Percentiles rank a stretch among this genome's conserved stretches.
These are phyloP conservation scores for Acrobasis suavella DNA, from an alignment of 2,888 invertebrate genomes.

Conservation along the genomic window DNA sequence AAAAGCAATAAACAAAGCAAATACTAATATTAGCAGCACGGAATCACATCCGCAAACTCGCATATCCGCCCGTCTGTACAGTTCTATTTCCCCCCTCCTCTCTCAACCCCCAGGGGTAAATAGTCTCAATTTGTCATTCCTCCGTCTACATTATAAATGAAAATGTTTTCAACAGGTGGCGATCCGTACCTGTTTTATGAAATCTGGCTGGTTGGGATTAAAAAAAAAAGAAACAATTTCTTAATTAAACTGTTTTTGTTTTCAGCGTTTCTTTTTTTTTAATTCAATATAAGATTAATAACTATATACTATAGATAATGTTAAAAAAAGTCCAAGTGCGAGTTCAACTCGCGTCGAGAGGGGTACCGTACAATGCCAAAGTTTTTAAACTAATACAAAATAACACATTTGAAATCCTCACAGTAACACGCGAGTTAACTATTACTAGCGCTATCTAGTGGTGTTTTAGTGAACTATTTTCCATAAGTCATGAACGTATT, in stretches of 20 bases:
- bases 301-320: no score
- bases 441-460: no score
- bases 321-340: no score
- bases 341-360: no score
- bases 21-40: conserved; percentile 1
- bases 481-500: no score
- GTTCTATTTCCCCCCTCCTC: conserved; percentile 21
- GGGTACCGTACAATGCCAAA: no score
- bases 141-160: conserved; percentile 25
- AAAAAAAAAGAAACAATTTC: not conserved
- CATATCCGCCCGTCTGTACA: conserved; percentile 21
- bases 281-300: not conserved
- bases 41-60: conserved; percentile 22
- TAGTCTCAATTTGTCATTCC: conserved; percentile 34
- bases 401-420: no score
- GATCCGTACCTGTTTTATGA: conserved; percentile 2
- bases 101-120: conserved; percentile 27
- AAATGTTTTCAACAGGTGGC: conserved; percentile 30
- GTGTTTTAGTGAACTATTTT: no score
- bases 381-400: no score
- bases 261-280: not conserved
- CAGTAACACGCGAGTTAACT: no score
- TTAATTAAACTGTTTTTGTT: not conserved
- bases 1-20: not conserved
- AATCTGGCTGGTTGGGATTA: not conserved